Base-by-base conservation (phyloP, 2,113 vertebrate species). In the Eonycteris spelaea region DNA sequence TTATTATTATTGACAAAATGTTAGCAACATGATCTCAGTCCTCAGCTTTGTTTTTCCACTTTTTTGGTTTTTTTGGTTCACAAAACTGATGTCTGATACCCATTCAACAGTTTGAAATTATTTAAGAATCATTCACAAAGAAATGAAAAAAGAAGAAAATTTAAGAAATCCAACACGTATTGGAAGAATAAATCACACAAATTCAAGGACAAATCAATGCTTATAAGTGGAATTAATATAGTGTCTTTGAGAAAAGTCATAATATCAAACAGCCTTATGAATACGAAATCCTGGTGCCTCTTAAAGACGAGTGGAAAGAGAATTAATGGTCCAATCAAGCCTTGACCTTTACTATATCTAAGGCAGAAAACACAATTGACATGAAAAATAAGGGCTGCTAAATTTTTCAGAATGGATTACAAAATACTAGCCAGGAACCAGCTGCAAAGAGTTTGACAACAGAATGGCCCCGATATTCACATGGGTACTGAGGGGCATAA, bases 371-470 rank as follows among this genome's bases (percentile, higher is more conserved):
- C 16, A 43, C 65, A 90, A 71, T 12, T 21, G 38, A 94, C 30
- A 28, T 22, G 55, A 94, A 70, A 95, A 89, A 71, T 33, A 70
- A 28, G 38, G 28, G 55, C 53, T 82, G 30, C 63, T 95, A 68
- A 80, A 48, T 67, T 90, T 95, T 95, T 79, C 77, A 95, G 90
- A 87, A 70, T 22, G 30, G 78, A 94, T 97, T 71, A 51, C 85
- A 92, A 95, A 96, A 90, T 59, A 70, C 80, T 86, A 92, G 70
- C 71, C 80, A 87, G 74, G 53, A 93, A 61, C 80, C 90, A 85
- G 57, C 71, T 82, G 90, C 87, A 75, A 85, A 95, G 80, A 92
- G 65, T 86, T 89, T 55, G 40, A 95, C 59, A 80, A 73, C 48
- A 92, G 65, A 90, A 45, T 6, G 4, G 48, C 86, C 53, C 89